Conservation (phyloP, 2,113 vertebrate species). For the Zapus hudsonius region DNA sequence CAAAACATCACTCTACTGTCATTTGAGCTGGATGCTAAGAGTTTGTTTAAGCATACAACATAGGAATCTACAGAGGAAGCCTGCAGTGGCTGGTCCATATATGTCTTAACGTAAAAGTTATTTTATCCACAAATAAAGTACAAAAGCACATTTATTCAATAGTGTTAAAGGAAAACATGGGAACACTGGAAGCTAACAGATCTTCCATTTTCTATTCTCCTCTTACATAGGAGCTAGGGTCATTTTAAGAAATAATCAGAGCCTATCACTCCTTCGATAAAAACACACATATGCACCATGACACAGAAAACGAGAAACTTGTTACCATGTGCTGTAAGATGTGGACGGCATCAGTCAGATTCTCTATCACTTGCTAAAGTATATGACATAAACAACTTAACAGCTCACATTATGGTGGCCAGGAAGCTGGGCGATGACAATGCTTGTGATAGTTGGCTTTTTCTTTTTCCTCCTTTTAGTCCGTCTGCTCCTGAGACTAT, state of each 20-base stretch:
- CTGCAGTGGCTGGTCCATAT: too few relatives aligned
- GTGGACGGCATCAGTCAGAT: neutral
- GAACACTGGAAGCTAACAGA: neutral
- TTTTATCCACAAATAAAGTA: neutral
- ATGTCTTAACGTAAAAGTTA: neutral
- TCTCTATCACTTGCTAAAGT: neutral
- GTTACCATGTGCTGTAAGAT: neutral
- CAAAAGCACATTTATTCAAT: neutral
- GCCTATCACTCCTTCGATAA: neutral
- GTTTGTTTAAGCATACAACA: neutral
- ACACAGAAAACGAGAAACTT: neutral
- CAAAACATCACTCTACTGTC: neutral
- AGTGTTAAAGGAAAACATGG: conserved; percentile 8
- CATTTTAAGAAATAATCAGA: neutral
- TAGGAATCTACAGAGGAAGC: neutral
- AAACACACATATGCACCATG: neutral
- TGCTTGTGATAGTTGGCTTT: neutral
- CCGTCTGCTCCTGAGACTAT: too few relatives aligned
- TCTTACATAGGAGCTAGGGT: neutral
- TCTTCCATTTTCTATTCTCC: neutral
- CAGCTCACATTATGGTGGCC: neutral
- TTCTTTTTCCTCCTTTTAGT: neutral
- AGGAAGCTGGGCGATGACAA: neutral
- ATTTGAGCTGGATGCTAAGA: neutral
- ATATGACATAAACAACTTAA: neutral